Base-by-base conservation (phyloP, 2,113 vertebrate genomes). In the Meleagris gallopavo region DNA sequence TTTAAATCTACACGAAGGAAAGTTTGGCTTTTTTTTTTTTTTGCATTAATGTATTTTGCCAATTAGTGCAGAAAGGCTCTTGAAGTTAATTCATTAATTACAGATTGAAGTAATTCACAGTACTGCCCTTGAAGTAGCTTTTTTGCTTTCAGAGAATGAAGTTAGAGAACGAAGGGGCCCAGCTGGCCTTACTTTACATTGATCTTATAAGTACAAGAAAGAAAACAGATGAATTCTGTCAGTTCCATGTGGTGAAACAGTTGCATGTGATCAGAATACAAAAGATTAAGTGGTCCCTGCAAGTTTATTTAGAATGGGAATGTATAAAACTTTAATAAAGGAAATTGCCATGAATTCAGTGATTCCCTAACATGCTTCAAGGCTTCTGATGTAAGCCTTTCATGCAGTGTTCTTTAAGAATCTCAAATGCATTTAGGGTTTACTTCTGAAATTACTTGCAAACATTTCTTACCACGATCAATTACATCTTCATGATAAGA, bases 351-450 rank as follows among this genome's bases (percentile, higher is more conserved):
- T 90, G 54, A 43, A 36, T 94, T 86, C 60, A 57, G 29, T 55
- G 69, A 77, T 77, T 34, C 92, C 2, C 80, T 90, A 88, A 74
- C 60, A 89, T 91, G 43, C 84, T 96, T 83, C 80, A 83, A 95
- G 55, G 78, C 58, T 81, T 83, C 45, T 66, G 58, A 21, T 88
- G 8, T 66, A 58, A 88, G 67, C n/a, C 86, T 94, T 91, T 94
- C 65, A 67, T 81, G 92, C 86, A 24, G 41, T 16, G 88, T 34
- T 88, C 85, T 90, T 71, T 83, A 79, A 74, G 75, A 80, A 86
- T 90, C 93, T 93, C 60, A 86, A 62, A 83, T 54, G 36, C 48
- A 17, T 80, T 76, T 83, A 43, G 2, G 8, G 73, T 84, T 94
- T 67, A 70, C 67, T 95, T 95, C 57, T 90, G 90, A 78, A 93